Base-by-base conservation (phyloP, 2,113 vertebrate species). In the Malurus alboscapulatus region DNA sequence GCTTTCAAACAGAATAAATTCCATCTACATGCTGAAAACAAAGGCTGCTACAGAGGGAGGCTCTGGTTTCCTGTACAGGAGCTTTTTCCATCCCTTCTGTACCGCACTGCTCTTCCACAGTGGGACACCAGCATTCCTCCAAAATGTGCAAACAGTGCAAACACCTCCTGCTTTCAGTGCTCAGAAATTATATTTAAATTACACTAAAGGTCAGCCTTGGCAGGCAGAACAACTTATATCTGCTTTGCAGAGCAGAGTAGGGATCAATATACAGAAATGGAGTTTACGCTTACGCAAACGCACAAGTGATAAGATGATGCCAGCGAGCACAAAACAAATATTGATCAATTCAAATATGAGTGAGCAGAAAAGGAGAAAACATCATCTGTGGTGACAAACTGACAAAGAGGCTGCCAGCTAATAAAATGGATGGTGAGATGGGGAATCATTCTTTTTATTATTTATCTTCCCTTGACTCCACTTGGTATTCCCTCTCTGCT, bases 141-240 rank as follows among this genome's bases (percentile, higher is more conserved):
- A 8, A 91, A 93, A 90, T 6, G 17, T 1, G 7, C 36, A 29
- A 34, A 17, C n/a, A n/a, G 61, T 16, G 32, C 57, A 94, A 93
- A 90, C 72, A 45, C 24, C 48, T 44, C 69, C 36, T 24, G 34
- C 26, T 88, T 81, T 45, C 42, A 18, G 11, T 42, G 91, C 91
- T 85, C 40, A 92, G 74, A 93, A 69, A 68, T 87, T 29, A 84
- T 87, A 96, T 95, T 97, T 97, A 88, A 93, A 88, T 69, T 69
- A 17, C 19, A 6, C 57, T 84, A 94, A 93, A 76, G 88, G 77
- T 96, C 93, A 95, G 65, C 66, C 30, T 54, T 80, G 90, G 71
- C 69, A 91, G 58, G 48, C 53, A 88, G 81, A 67, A 58, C 63
- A 45, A 67, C 65, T 22, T 29, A 7, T 22, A 84, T 73, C 72